phyloP scores from a whole-genome alignment of 2,113 vertebrate genomes.

The Misgurnus mizolepis region DNA sequence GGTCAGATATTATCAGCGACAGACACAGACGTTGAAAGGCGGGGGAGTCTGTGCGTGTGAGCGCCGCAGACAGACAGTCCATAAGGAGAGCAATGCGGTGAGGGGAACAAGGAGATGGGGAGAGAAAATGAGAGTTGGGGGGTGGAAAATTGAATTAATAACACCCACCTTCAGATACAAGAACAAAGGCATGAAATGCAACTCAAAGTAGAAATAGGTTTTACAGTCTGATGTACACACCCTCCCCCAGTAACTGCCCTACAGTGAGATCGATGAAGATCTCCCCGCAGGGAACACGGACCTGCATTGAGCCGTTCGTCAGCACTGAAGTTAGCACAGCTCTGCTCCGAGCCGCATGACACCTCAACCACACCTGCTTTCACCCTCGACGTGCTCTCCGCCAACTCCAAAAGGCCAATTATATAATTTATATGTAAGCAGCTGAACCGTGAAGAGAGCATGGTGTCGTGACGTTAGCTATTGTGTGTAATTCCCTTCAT shows the following conservation, averaged over 20 bases:
- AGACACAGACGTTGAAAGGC: conserved; percentile 72
- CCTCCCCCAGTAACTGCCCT: conserved; percentile 53
- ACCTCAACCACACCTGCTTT: conserved; percentile 24
- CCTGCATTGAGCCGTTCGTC: conserved; percentile 63
- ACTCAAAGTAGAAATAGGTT: conserved; percentile 41
- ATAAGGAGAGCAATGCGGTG: conserved; percentile 70
- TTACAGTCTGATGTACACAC: conserved; percentile 59
- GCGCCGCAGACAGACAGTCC: conserved; percentile 64
- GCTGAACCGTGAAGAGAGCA: conserved; percentile 23
- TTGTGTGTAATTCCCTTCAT: background rate
- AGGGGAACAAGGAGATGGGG: conserved; percentile 43
- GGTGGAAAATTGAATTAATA: conserved; percentile 59
- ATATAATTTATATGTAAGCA: conserved; percentile 33
- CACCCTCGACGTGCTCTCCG: background rate
- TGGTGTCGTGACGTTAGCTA: conserved; percentile 3
- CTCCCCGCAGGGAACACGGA: conserved; percentile 58
- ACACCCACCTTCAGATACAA: conserved; percentile 66
- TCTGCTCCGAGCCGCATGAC: conserved; percentile 11
- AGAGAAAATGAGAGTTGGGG: conserved; percentile 46
- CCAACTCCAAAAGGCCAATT: conserved; percentile 35
- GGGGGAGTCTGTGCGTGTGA: conserved; percentile 52
- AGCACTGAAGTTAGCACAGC: conserved; percentile 48
- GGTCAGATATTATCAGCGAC: conserved; percentile 70
- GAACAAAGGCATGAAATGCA: conserved; percentile 66
- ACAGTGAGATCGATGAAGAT: conserved; percentile 65